Percentiles rank a stretch among this genome's conserved stretches.
These are phyloP conservation scores for Acleris holmiana DNA, from an alignment of 2,888 invertebrate species.

Conservation along the genomic window DNA sequence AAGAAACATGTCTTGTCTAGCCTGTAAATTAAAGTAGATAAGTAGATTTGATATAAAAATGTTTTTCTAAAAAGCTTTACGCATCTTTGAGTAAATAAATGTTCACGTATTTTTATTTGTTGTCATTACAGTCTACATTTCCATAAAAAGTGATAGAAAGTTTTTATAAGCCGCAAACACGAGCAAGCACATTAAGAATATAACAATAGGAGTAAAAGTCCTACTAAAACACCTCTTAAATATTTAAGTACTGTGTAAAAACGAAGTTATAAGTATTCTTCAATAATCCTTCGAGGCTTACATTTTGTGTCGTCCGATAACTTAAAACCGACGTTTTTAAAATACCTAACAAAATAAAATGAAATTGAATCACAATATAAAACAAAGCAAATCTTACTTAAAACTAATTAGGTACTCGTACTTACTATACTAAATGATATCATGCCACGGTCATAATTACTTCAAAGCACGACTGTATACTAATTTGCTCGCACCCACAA, in stretches of 20 bases:
- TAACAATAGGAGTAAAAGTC: conserved; percentile 28
- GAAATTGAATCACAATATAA: not conserved
- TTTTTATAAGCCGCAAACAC: conserved; percentile 18
- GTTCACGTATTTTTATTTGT: not conserved
- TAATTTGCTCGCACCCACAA: not conserved
- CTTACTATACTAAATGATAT: too few relatives aligned
- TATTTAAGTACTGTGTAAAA: conserved; percentile 23
- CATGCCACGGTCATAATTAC: too few relatives aligned
- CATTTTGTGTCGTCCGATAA: conserved; percentile 1
- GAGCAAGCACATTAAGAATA: conserved; percentile 17
- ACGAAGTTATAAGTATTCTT: conserved; percentile 21
- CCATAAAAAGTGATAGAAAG: conserved; percentile 7
- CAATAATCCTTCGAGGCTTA: conserved; percentile 12
- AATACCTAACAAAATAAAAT: not conserved
- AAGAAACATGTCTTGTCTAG: too few relatives aligned
- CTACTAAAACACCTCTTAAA: conserved; percentile 35
- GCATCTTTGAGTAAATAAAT: not conserved
- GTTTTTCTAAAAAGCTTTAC: too few relatives aligned
- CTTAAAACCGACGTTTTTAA: not conserved
- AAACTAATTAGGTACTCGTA: too few relatives aligned
- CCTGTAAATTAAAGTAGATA: too few relatives aligned
- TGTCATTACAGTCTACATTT: not conserved
- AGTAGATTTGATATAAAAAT: too few relatives aligned
- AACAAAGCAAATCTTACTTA: too few relatives aligned
- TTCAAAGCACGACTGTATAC: too few relatives aligned